These are phyloP conservation scores for Charanyca ferruginea DNA, from an alignment of 2,888 invertebrate species.

Conservation along the genomic window DNA sequence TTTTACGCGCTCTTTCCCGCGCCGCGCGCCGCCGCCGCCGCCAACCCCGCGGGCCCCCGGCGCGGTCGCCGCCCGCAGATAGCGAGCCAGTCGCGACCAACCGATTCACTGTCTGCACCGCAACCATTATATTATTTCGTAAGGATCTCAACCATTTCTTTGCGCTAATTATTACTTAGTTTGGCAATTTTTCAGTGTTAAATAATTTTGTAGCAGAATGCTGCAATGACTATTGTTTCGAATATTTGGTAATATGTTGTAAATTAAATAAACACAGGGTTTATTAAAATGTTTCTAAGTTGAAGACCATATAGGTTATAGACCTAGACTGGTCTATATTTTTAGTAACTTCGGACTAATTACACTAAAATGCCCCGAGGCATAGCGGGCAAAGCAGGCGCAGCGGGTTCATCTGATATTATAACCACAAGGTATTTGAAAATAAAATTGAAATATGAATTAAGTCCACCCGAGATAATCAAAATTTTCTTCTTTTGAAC, in stretches of 20 bases:
- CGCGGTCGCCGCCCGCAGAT: slow-evolving; percentile 90
- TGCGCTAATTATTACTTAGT: neutral
- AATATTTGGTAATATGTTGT: neutral
- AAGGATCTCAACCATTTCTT: slow-evolving; percentile 3
- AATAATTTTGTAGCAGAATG: neutral
- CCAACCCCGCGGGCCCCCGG: slow-evolving; percentile 89
- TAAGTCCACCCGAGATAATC: too few species aligned
- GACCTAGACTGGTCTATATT: neutral
- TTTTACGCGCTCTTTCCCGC: slow-evolving; percentile 89
- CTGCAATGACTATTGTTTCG: neutral
- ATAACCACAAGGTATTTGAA: slow-evolving; percentile 1
- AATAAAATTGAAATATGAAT: neutral
- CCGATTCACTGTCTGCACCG: slow-evolving; percentile 87
- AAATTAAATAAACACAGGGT: neutral
- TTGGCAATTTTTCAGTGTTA: neutral
- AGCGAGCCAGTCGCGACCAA: slow-evolving; percentile 87
- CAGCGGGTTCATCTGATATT: neutral
- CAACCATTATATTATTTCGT: slow-evolving; percentile 54
- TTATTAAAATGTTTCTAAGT: neutral
- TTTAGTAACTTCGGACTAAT: neutral
- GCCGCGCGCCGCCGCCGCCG: slow-evolving; percentile 83
- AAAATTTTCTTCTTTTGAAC: neutral
- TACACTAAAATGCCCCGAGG: neutral
- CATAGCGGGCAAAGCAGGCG: too few species aligned
- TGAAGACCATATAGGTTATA: too few species aligned